These are phyloP conservation scores for Tigriopus californicus DNA, from an alignment of 2,888 invertebrate genomes.

Conservation along the genomic window DNA sequence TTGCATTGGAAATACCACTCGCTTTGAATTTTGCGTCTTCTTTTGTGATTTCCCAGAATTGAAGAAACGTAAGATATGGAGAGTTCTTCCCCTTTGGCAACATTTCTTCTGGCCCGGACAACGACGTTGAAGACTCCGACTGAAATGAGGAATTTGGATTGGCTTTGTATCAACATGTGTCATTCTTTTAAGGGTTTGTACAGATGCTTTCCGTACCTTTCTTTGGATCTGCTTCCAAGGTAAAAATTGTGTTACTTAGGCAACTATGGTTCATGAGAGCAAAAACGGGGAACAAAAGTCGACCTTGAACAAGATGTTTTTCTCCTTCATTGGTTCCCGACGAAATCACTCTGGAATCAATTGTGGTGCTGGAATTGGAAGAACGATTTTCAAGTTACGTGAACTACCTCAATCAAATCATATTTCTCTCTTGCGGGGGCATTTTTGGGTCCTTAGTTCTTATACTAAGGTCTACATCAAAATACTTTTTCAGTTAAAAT, in stretches of 20 bases:
- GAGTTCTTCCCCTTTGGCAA: not conserved
- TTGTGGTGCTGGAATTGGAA: not conserved
- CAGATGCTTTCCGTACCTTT: not conserved
- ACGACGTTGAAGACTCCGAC: not conserved
- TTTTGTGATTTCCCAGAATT: slow-evolving; percentile 3
- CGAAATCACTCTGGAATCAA: not conserved
- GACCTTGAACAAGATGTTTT: not conserved
- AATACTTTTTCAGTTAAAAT: too few species aligned
- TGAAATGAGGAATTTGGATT: not conserved
- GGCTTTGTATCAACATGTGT: not conserved
- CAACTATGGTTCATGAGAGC: not conserved
- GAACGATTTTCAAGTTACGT: too few species aligned
- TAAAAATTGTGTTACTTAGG: not conserved
- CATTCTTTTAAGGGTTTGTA: not conserved
- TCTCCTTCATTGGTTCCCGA: not conserved
- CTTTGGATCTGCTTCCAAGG: not conserved
- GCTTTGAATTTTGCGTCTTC: not conserved
- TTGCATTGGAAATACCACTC: slow-evolving; percentile 4
- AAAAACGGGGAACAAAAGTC: not conserved
- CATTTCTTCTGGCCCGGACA: not conserved
- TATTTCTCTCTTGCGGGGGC: too few species aligned
- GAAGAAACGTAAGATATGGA: not conserved
- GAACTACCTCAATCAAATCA: too few species aligned
- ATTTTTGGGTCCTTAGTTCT: too few species aligned
- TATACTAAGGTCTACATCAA: too few species aligned